A percentile compares a stretch with the other conserved stretches of the same genome.
phyloP scores from a whole-genome alignment of 2,888 invertebrate genomes.

The Coecobrya sp. region DNA sequence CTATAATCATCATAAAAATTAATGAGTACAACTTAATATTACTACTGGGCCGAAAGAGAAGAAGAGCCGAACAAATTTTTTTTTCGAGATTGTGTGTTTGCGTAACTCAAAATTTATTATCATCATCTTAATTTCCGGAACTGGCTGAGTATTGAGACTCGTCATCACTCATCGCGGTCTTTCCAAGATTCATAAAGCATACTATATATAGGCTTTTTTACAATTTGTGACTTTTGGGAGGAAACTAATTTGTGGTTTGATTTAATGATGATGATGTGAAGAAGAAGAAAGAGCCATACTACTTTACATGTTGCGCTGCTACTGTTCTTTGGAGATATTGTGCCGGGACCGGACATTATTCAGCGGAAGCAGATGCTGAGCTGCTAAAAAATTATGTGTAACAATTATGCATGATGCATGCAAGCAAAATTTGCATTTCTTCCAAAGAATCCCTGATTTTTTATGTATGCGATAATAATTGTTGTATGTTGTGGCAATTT shows the following conservation, averaged over 20 bases:
- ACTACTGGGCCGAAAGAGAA: too few species aligned
- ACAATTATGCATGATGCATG: not conserved
- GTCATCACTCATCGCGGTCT: slow-evolving; percentile 9
- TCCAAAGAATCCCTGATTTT: not conserved
- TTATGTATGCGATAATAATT: not conserved
- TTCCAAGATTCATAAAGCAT: not conserved
- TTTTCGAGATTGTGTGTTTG: slow-evolving; percentile 8
- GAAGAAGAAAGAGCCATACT: not conserved
- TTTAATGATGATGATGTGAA: slow-evolving; percentile 23
- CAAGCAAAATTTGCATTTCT: not conserved
- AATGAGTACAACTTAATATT: slow-evolving; percentile 30
- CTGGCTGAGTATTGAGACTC: slow-evolving; percentile 56
- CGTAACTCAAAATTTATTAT: slow-evolving; percentile 48
- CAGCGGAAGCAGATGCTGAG: slow-evolving; percentile 45
- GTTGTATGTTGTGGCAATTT: not conserved
- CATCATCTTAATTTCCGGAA: slow-evolving; percentile 60
- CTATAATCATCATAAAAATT: slow-evolving; percentile 1
- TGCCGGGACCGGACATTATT: slow-evolving; percentile 28
- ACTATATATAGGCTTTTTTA: not conserved
- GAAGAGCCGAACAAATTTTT: not conserved
- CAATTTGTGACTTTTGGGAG: slow-evolving; percentile 33
- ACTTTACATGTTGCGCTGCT: slow-evolving; percentile 3
- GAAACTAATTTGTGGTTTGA: slow-evolving; percentile 53
- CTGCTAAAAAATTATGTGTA: slow-evolving; percentile 9
- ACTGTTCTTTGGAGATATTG: not conserved